These are phyloP conservation scores for Miniopterus natalensis DNA, from an alignment of 2,113 vertebrate species.

Conservation along the genomic window DNA sequence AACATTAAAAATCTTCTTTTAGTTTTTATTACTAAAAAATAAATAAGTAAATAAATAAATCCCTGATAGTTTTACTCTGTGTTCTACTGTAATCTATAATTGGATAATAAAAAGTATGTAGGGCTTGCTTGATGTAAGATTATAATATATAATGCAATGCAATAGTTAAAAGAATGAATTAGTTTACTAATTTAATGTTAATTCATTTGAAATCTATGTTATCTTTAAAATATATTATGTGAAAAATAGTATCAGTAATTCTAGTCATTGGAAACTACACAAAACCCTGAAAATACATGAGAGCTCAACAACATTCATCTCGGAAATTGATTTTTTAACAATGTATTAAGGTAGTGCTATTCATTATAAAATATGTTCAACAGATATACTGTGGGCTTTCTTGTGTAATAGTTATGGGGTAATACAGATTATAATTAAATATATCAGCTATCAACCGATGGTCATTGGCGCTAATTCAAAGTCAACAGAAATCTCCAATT, in stretches of 20 bases:
- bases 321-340: slow-evolving; percentile 32
- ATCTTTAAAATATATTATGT: background rate
- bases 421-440: background rate
- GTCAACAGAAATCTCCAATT: background rate
- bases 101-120: background rate
- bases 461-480: background rate
- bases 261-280: background rate
- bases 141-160: background rate
- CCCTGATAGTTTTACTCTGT: background rate
- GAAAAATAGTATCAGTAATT: slow-evolving; percentile 28
- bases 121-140: background rate
- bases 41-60: background rate
- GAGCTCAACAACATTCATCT: background rate
- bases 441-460: background rate
- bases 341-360: background rate
- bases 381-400: background rate
- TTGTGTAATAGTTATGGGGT: background rate
- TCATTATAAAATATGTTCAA: background rate
- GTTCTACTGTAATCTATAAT: background rate
- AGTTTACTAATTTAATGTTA: slow-evolving; percentile 5
- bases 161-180: background rate
- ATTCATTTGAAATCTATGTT: background rate
- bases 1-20: background rate
- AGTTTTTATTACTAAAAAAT: background rate
- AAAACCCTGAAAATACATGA: background rate